phyloP scores from a whole-genome alignment of 1,140 invertebrate species.

The Telenomus remus region DNA sequence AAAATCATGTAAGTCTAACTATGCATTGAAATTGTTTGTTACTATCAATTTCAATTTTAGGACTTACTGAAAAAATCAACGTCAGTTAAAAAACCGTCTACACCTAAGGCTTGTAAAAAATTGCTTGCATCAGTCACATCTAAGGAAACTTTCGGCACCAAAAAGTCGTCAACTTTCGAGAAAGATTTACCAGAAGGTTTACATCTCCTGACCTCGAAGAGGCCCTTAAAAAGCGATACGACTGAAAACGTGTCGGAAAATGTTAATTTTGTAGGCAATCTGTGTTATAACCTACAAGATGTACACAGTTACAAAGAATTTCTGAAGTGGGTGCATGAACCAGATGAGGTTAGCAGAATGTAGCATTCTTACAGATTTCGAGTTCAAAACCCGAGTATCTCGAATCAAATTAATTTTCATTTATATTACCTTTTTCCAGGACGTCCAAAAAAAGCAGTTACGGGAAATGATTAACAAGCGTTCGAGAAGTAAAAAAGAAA shows the following conservation, averaged over 20 bases:
- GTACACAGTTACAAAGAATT: constrained; percentile 68
- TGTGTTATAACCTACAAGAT: constrained; percentile 77
- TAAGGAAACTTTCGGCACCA: constrained; percentile 69
- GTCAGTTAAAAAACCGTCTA: background rate
- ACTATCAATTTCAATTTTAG: no score
- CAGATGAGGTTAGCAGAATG: constrained; percentile 9
- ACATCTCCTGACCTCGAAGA: constrained; percentile 74
- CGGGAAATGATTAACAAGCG: constrained; percentile 20
- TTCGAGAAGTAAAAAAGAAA: background rate
- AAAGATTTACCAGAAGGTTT: constrained; percentile 73
- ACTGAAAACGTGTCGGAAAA: constrained; percentile 75
- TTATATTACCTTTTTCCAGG: constrained; percentile 15
- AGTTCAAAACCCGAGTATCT: constrained; percentile 4
- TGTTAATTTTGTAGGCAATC: constrained; percentile 76
- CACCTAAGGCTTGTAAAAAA: constrained; percentile 63
- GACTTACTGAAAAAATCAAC: constrained; percentile 22
- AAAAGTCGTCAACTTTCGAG: constrained; percentile 74
- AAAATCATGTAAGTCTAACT: no score
- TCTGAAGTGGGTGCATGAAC: constrained; percentile 60
- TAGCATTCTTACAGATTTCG: constrained; percentile 10
- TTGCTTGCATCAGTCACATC: constrained; percentile 57
- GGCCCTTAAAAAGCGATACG: constrained; percentile 74
- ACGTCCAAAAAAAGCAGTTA: constrained; percentile 14
- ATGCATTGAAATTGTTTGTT: no score
- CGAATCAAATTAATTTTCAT: no score